A percentile compares a stretch with the other conserved stretches of the same genome.
Evolutionary conservation across 2,888 invertebrate species (phyloP).

Genomic region (Mantis religiosa): DNA sequence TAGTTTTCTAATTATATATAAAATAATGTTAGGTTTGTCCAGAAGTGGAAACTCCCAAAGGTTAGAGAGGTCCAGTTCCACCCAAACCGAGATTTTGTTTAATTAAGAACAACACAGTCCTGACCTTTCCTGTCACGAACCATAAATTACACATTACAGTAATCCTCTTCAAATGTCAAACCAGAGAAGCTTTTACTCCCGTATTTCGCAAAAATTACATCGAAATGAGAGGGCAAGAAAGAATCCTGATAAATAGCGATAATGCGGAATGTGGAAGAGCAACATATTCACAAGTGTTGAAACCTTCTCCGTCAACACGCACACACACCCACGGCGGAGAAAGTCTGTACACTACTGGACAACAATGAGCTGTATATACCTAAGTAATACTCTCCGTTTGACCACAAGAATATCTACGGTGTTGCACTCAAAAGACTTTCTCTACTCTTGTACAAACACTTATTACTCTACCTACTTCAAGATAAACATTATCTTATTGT

Average conservation of each 20-base stretch:
- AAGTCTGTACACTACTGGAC: not conserved
- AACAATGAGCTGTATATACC: not conserved
- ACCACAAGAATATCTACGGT: no score
- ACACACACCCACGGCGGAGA: not conserved
- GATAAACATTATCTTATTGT: no score
- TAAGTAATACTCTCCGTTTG: no score
- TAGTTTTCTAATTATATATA: no score
- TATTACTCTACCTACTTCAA: no score
- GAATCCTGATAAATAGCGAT: not conserved
- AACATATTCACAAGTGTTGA: not conserved
- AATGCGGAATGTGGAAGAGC: not conserved
- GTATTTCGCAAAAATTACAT: not conserved
- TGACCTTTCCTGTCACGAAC: not conserved
- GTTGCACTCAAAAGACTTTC: no score
- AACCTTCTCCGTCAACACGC: no score
- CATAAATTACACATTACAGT: not conserved
- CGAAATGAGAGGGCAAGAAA: not conserved
- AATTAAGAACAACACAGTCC: not conserved
- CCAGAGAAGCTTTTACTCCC: not conserved
- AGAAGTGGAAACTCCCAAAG: no score
- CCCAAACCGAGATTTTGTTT: not conserved
- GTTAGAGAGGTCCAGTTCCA: no score
- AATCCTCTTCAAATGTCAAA: not conserved
- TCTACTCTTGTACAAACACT: no score
- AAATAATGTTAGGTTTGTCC: no score